These are phyloP conservation scores for fruit fly (Drosophila melanogaster) DNA, from an alignment of 1,140 invertebrate species.

Conservation along the genomic window DNA sequence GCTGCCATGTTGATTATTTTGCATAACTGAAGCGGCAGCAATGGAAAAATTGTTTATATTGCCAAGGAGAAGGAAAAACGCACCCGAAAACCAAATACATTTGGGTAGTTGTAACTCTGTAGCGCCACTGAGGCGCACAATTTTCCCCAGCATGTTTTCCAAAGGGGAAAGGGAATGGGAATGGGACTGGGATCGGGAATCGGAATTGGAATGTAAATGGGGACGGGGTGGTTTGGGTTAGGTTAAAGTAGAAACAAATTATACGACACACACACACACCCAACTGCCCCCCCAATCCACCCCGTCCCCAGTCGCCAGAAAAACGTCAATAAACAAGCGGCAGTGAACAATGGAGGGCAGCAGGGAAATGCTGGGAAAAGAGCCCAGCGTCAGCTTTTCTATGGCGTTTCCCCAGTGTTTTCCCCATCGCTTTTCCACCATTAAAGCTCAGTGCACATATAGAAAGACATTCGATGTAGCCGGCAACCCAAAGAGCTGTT, in stretches of 20 bases:
- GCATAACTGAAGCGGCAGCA: conserved; percentile 48
- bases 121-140: conserved; percentile 77
- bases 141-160: conserved; percentile 61
- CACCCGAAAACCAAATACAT: conserved; percentile 39
- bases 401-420: conserved; percentile 59
- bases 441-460: conserved; percentile 52
- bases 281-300: conserved; percentile 28
- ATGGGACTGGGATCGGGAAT: not conserved
- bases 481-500: conserved; percentile 40
- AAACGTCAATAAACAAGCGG: conserved; percentile 75
- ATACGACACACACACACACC: conserved; percentile 74
- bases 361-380: conserved; percentile 30
- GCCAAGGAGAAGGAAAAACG: conserved; percentile 29
- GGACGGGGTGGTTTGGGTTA: conserved; percentile 36
- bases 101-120: conserved; percentile 28
- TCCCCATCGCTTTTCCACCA: conserved; percentile 43
- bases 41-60: conserved; percentile 61
- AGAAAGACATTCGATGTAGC: conserved; percentile 33
- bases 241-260: conserved; percentile 82
- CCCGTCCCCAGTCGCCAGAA: conserved; percentile 54
- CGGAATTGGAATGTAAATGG: not conserved
- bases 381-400: conserved; percentile 68
- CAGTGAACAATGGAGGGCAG: conserved; percentile 41
- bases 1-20: conserved; percentile 59
- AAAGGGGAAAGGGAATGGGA: not conserved